A percentile compares a stretch with the other conserved stretches of the same genome.
Evolutionary conservation across 2,113 vertebrate genomes (phyloP).

Genomic region (Strix aluco): DNA sequence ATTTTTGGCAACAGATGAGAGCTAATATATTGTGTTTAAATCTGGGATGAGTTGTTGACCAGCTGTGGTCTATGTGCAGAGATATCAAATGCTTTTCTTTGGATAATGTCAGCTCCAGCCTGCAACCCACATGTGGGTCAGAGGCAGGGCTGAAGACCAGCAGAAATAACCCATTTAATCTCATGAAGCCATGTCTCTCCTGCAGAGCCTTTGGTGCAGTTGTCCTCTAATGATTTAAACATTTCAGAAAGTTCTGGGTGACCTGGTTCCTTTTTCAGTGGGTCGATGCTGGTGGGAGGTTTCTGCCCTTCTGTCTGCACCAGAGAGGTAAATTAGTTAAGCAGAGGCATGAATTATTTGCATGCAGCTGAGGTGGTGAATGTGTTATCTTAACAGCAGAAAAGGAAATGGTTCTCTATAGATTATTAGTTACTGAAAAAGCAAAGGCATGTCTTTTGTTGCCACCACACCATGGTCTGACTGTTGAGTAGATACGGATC

Average conservation of each 20-base stretch:
- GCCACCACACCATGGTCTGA: constrained; percentile 33
- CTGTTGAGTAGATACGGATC: constrained; percentile 64
- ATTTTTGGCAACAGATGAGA: constrained; percentile 69
- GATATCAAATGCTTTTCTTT: constrained; percentile 48
- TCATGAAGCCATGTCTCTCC: constrained; percentile 5
- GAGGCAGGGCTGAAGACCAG: constrained; percentile 6
- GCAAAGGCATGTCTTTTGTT: constrained; percentile 38
- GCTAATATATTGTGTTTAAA: constrained; percentile 46
- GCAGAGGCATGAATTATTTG: constrained; percentile 45
- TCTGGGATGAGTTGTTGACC: constrained; percentile 69
- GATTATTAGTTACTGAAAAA: constrained; percentile 62
- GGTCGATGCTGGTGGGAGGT: neutral
- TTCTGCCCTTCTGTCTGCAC: constrained; percentile 38
- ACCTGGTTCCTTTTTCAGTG: constrained; percentile 5
- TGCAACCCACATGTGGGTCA: constrained; percentile 72
- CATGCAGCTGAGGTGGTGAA: constrained; percentile 41
- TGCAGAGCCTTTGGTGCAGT: constrained; percentile 4
- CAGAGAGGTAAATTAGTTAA: constrained; percentile 26
- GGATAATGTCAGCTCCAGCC: constrained; percentile 64
- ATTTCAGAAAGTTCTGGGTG: constrained; percentile 20
- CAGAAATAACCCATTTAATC: constrained; percentile 42
- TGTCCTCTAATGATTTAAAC: neutral
- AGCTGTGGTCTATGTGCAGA: constrained; percentile 71
- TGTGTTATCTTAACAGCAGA: constrained; percentile 49
- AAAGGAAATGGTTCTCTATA: constrained; percentile 64